phyloP scores from a whole-genome alignment of 1,140 invertebrate species.

The Aricia agestis region DNA sequence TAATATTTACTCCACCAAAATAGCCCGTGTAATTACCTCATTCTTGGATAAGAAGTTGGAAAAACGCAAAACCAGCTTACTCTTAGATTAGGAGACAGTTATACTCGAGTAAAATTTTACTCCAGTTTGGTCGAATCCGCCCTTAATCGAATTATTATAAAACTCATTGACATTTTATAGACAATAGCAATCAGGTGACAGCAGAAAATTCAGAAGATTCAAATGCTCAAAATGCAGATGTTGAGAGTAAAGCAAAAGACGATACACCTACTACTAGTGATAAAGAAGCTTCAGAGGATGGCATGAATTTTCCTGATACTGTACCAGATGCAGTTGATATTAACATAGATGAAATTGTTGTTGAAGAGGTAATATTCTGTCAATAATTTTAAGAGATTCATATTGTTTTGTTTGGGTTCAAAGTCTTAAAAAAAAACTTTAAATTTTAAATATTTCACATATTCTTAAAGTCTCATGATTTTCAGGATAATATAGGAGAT shows the following conservation, averaged over 20 bases:
- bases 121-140: too few species aligned
- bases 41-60: too few species aligned
- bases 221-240: slow-evolving; percentile 41
- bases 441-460: too few species aligned
- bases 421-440: too few species aligned
- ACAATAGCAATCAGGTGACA: slow-evolving; percentile 55
- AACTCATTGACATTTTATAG: slow-evolving; percentile 30
- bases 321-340: slow-evolving; percentile 16
- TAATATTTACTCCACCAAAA: too few species aligned
- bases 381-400: background rate
- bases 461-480: background rate
- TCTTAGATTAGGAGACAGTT: too few species aligned
- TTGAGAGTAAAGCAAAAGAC: slow-evolving; percentile 28
- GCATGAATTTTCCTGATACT: background rate
- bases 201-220: slow-evolving; percentile 61
- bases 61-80: too few species aligned
- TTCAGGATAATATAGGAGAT: background rate
- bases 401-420: too few species aligned
- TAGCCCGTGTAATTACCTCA: too few species aligned
- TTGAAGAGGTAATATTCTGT: background rate
- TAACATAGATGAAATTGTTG: background rate
- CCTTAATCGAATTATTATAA: too few species aligned
- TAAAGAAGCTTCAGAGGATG: slow-evolving; percentile 12
- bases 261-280: slow-evolving; percentile 11
- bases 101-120: too few species aligned